These are phyloP conservation scores for Girardia tigrina DNA, from an alignment of 2,888 invertebrate genomes.

Conservation along the genomic window DNA sequence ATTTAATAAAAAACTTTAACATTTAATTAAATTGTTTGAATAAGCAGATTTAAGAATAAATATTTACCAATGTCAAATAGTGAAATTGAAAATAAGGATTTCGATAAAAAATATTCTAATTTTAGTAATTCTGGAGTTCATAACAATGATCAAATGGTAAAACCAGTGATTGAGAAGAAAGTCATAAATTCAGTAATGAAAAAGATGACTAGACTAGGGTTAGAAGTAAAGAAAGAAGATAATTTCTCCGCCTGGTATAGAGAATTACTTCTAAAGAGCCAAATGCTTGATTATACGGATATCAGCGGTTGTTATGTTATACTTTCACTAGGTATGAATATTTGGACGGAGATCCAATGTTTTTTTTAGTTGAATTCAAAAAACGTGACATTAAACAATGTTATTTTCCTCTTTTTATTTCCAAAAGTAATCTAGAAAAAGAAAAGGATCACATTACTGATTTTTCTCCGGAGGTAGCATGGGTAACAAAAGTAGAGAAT, in stretches of 20 bases:
- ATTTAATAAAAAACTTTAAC: too few relatives aligned
- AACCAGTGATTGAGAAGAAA: too few relatives aligned
- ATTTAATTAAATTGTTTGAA: too few relatives aligned
- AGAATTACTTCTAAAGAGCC: constrained; percentile 67
- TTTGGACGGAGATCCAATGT: constrained; percentile 78
- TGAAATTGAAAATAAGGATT: too few relatives aligned
- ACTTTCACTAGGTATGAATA: constrained; percentile 84
- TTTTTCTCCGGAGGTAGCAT: constrained; percentile 92
- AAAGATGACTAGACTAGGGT: too few relatives aligned
- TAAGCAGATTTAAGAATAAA: too few relatives aligned
- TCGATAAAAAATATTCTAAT: too few relatives aligned
- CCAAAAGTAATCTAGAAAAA: constrained; percentile 70
- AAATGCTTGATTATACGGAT: constrained; percentile 97
- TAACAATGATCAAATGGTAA: too few relatives aligned
- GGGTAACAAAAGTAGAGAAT: constrained; percentile 83
- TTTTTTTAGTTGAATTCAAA: constrained; percentile 73
- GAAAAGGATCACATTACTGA: constrained; percentile 93
- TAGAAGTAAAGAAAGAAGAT: too few relatives aligned
- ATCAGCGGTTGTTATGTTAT: constrained; percentile 96
- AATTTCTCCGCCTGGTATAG: constrained; percentile 94
- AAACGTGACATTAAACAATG: constrained; percentile 81
- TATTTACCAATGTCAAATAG: too few relatives aligned
- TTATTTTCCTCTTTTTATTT: constrained; percentile 96
- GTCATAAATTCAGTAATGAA: too few relatives aligned
- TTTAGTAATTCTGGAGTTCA: too few relatives aligned